Conservation (phyloP, 2,888 invertebrate species). For the Oligia latruncula region DNA sequence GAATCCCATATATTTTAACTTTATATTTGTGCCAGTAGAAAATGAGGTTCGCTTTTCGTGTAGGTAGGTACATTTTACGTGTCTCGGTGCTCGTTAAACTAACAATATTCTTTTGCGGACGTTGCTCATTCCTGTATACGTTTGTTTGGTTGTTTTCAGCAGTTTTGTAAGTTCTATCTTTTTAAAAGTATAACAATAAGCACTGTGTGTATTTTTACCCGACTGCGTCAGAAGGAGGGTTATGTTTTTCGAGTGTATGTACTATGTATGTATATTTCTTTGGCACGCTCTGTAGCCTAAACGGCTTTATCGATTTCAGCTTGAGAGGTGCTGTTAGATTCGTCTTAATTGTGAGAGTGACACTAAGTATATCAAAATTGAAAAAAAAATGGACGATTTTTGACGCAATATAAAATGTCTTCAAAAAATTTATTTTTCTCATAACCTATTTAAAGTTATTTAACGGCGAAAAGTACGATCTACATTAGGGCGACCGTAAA, state of each 20-base stretch:
- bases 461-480: background rate
- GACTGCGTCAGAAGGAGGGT: too few relatives aligned
- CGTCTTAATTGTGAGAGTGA: too few relatives aligned
- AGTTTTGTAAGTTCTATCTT: background rate
- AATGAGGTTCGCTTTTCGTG: slow-evolving; percentile 34
- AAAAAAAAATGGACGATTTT: too few relatives aligned
- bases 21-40: slow-evolving; percentile 33
- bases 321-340: too few relatives aligned
- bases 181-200: background rate
- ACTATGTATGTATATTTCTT: too few relatives aligned
- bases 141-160: slow-evolving; percentile 14
- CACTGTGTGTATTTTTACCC: background rate
- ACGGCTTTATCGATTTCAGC: too few relatives aligned
- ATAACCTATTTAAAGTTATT: background rate
- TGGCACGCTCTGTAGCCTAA: too few relatives aligned
- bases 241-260: too few relatives aligned
- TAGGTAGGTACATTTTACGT: slow-evolving; percentile 13
- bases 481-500: background rate
- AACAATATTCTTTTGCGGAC: slow-evolving; percentile 22
- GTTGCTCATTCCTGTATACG: slow-evolving; percentile 18
- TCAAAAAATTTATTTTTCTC: too few relatives aligned
- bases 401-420: too few relatives aligned
- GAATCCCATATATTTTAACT: slow-evolving; percentile 50
- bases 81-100: slow-evolving; percentile 22
- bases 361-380: too few relatives aligned